A percentile compares a stretch with the other conserved stretches of the same genome.
These are phyloP conservation scores for Xylota sylvarum DNA, from an alignment of 2,888 invertebrate genomes.

Conservation along the genomic window DNA sequence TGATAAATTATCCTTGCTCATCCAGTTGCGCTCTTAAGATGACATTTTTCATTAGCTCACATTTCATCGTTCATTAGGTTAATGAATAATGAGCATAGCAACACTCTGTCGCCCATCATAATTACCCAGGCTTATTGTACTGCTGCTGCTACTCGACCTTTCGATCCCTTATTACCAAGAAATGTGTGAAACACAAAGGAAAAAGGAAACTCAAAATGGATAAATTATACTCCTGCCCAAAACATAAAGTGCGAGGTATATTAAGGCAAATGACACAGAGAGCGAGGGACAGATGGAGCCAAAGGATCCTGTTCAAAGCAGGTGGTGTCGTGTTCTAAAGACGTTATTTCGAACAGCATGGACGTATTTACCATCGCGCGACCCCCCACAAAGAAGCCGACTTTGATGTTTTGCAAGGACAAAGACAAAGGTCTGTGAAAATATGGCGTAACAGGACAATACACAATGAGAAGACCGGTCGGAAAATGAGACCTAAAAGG, in stretches of 20 bases:
- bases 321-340: conserved; percentile 11
- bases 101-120: conserved; percentile 32
- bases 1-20: conserved; percentile 34
- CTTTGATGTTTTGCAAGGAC: conserved; percentile 11
- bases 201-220: conserved; percentile 39
- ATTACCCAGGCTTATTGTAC: conserved; percentile 32
- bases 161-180: conserved; percentile 11
- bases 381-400: background rate
- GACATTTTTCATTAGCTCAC: conserved; percentile 47
- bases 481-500: background rate
- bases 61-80: conserved; percentile 59
- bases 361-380: background rate
- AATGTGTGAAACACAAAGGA: conserved; percentile 27
- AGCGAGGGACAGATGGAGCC: background rate
- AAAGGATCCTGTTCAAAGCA: conserved; percentile 9
- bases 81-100: conserved; percentile 50
- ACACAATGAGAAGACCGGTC: background rate
- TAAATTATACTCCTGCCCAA: conserved; percentile 43
- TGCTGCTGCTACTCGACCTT: conserved; percentile 13
- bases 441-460: conserved; percentile 8
- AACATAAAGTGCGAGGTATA: conserved; percentile 18
- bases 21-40: conserved; percentile 23
- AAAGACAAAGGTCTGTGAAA: conserved; percentile 10
- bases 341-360: conserved; percentile 10
- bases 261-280: conserved; percentile 8